Conservation (phyloP, 2,113 vertebrate genomes). For the Cephalopterus ornatus region DNA sequence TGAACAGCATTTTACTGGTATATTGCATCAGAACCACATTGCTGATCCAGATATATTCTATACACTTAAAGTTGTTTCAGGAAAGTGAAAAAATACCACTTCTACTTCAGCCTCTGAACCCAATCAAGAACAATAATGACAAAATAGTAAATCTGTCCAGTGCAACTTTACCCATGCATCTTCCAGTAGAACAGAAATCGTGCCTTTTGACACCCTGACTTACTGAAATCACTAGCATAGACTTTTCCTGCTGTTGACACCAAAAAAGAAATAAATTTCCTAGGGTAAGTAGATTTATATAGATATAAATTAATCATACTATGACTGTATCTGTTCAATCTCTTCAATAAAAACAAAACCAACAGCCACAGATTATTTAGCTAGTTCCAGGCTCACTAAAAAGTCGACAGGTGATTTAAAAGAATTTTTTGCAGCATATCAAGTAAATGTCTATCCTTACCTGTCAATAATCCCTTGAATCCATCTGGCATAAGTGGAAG, state of each 20-base stretch:
- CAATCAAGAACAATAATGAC: background rate
- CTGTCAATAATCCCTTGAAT: background rate
- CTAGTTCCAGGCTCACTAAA: background rate
- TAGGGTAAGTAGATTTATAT: background rate
- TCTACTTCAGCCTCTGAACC: background rate
- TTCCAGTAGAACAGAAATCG: background rate
- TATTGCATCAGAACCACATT: background rate
- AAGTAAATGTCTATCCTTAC: background rate
- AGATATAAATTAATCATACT: background rate
- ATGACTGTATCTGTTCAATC: background rate
- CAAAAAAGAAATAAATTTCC: background rate
- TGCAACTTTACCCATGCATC: background rate
- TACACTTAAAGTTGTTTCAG: background rate
- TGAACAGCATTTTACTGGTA: background rate
- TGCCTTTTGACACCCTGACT: background rate
- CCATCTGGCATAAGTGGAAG: background rate
- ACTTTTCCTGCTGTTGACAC: background rate
- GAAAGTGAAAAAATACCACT: background rate
- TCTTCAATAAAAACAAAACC: background rate
- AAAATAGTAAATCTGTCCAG: background rate
- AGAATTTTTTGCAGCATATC: background rate
- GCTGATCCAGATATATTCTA: background rate
- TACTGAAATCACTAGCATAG: background rate
- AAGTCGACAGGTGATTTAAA: background rate
- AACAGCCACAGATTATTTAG: background rate